Evolutionary conservation across 2,797 vertebrate species (phyloP).

Genomic region (Mallotus villosus): DNA sequence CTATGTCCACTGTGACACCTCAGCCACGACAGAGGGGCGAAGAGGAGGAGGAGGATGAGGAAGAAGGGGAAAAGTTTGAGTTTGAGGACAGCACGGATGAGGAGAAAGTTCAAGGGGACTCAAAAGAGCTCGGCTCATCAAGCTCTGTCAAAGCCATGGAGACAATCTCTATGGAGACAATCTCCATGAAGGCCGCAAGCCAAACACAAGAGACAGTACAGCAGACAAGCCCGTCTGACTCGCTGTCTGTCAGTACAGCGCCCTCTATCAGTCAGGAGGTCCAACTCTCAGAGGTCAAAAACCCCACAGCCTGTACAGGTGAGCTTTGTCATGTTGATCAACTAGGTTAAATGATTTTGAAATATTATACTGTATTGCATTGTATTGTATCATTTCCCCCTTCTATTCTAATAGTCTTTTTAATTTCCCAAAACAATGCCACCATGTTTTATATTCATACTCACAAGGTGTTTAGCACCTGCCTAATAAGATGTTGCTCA

Average conservation of each 20-base stretch:
- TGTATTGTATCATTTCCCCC: too few species aligned
- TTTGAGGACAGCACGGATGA: slow-evolving; percentile 67
- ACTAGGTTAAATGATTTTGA: neutral
- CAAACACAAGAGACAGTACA: slow-evolving; percentile 15
- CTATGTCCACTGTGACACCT: slow-evolving; percentile 63
- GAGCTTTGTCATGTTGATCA: slow-evolving; percentile 5
- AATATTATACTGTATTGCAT: neutral
- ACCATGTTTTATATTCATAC: neutral
- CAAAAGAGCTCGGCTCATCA: slow-evolving; percentile 7
- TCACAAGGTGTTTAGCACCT: neutral
- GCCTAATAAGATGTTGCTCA: slow-evolving; percentile 36
- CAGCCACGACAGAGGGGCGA: slow-evolving; percentile 57
- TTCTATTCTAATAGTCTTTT: neutral
- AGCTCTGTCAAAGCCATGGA: slow-evolving; percentile 16
- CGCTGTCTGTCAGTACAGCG: neutral
- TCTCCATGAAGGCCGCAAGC: slow-evolving; percentile 11
- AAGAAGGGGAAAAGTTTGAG: slow-evolving; percentile 63
- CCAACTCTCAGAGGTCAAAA: neutral
- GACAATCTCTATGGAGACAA: slow-evolving; percentile 1
- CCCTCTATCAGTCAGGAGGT: slow-evolving; percentile 56
- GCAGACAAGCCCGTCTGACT: slow-evolving; percentile 6
- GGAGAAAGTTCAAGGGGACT: slow-evolving; percentile 36
- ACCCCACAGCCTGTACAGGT: slow-evolving; percentile 48
- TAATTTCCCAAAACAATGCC: neutral
- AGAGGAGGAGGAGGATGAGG: slow-evolving; percentile 65